phyloP scores from a whole-genome alignment of 2,113 vertebrate genomes.

The Rhynchopsitta pachyrhyncha region DNA sequence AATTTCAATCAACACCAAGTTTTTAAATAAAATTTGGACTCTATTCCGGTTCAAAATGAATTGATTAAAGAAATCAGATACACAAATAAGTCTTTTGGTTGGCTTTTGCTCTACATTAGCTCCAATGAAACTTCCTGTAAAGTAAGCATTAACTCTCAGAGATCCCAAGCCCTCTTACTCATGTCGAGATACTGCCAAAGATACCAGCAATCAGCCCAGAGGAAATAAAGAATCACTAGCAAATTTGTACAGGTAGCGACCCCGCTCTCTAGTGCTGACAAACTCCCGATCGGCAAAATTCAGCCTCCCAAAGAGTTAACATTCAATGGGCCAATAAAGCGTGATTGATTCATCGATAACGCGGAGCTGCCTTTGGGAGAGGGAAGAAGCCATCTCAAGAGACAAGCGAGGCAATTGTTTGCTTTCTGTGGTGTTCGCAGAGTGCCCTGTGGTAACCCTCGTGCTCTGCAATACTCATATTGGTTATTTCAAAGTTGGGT shows the following conservation, averaged over 20 bases:
- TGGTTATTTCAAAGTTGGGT: conserved; percentile 82
- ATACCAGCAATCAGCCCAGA: not conserved
- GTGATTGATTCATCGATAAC: conserved; percentile 55
- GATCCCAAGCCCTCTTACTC: not conserved
- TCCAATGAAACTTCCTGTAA: conserved; percentile 18
- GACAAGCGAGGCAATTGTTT: conserved; percentile 82
- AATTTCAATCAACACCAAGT: conserved; percentile 73
- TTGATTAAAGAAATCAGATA: conserved; percentile 67
- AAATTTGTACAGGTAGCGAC: not conserved
- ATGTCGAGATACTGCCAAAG: not conserved
- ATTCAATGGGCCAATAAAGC: not conserved
- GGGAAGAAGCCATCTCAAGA: conserved; percentile 51
- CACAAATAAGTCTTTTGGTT: conserved; percentile 57
- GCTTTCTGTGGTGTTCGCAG: conserved; percentile 59
- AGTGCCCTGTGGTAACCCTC: conserved; percentile 79
- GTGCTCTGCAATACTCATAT: conserved; percentile 75
- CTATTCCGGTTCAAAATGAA: conserved; percentile 67
- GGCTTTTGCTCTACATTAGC: conserved; percentile 21
- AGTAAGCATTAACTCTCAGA: not conserved
- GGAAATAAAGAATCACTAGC: not conserved
- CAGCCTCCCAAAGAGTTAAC: conserved; percentile 14
- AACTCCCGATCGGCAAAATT: not conserved
- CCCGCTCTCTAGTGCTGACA: not conserved
- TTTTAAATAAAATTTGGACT: conserved; percentile 75
- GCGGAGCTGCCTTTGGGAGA: conserved; percentile 5